Base-by-base conservation (phyloP, 2,113 vertebrate genomes). In the Ellobius talpinus region DNA sequence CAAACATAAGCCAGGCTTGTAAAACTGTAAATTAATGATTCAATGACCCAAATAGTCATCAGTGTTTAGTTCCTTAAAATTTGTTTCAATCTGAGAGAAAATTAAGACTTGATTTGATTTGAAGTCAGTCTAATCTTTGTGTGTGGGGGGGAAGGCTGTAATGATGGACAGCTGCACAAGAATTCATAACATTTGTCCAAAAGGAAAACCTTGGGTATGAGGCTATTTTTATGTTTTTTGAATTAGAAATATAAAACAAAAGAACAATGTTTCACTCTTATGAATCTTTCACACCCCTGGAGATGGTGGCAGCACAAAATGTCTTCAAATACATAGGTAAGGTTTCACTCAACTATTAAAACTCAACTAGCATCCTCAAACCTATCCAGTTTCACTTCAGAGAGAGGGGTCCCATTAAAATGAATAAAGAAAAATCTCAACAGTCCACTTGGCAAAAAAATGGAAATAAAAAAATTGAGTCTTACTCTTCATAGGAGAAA, bases 161-260 rank as follows among this genome's bases (percentile, higher is more conserved):
- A 2, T 68, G 21, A 55, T n/a, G 13, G 1, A 2, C 14, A 74
- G 19, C 19, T 33, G 47, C 3, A 29, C 31, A 58, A 42, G 61
- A 77, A 79, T 95, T 85, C 3, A n/a, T 19, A 23, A 66, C 77
- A 13, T 29, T 91, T 77, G 31, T 55, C 36, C 78, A 23, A 94
- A 82, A 78, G 58, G 58, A 81, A 81, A 21, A 24, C 87, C 52
- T 63, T 17, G 63, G 31, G 11, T 42, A 45, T 63, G 31, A 86
- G 7, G 36, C 24, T 74, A 11, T n/a, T 93, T 90, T 95, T 89
- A 68, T 52, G 21, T 19, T 77, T 79, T 90, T n/a, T 58, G 5
- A 93, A 36, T 89, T 91, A 95, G 63, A 45, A 66, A 61, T 87
- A 50, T 29, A 82, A 89, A 95, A 73, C 23, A 72, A 81, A 77